These are phyloP conservation scores for Campopleginae sp. DNA, from an alignment of 2,888 invertebrate genomes.

Conservation along the genomic window DNA sequence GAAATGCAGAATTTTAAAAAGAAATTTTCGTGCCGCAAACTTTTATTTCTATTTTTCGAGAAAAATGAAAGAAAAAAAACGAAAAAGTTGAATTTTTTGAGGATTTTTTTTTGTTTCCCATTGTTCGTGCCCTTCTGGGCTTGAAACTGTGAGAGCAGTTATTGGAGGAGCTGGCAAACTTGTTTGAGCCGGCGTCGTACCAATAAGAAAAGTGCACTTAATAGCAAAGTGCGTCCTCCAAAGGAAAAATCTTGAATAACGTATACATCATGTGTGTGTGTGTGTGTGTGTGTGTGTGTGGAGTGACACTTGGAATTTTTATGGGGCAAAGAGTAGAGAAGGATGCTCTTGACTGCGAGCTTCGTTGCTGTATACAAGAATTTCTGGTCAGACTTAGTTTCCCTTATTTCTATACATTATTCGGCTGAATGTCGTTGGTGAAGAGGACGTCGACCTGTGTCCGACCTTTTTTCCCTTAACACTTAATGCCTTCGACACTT, in stretches of 20 bases:
- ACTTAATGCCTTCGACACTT: slow-evolving; percentile 38
- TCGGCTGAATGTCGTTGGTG: slow-evolving; percentile 32
- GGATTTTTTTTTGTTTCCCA: background rate
- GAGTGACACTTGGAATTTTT: slow-evolving; percentile 46
- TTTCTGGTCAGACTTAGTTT: slow-evolving; percentile 48
- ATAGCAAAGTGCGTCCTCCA: slow-evolving; percentile 28
- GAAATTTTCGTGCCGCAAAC: no score
- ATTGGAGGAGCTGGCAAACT: slow-evolving; percentile 17
- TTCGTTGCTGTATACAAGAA: slow-evolving; percentile 15
- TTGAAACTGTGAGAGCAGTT: slow-evolving; percentile 18
- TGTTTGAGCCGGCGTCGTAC: slow-evolving; percentile 42
- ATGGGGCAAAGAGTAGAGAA: slow-evolving; percentile 9
- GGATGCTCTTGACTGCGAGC: slow-evolving; percentile 48
- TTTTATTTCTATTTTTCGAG: no score
- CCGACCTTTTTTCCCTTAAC: slow-evolving; percentile 3
- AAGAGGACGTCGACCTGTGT: slow-evolving; percentile 19
- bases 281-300: slow-evolving; percentile 16
- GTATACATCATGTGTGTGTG: slow-evolving; percentile 25
- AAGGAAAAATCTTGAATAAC: slow-evolving; percentile 49
- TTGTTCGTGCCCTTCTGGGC: background rate
- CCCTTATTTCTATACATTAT: slow-evolving; percentile 46
- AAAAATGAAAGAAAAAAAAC: background rate
- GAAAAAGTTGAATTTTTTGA: background rate
- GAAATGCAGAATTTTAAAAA: no score
- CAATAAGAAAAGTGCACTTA: slow-evolving; percentile 47